phyloP scores from a whole-genome alignment of 2,113 vertebrate genomes.

The Cyphomyrus plagiostoma region DNA sequence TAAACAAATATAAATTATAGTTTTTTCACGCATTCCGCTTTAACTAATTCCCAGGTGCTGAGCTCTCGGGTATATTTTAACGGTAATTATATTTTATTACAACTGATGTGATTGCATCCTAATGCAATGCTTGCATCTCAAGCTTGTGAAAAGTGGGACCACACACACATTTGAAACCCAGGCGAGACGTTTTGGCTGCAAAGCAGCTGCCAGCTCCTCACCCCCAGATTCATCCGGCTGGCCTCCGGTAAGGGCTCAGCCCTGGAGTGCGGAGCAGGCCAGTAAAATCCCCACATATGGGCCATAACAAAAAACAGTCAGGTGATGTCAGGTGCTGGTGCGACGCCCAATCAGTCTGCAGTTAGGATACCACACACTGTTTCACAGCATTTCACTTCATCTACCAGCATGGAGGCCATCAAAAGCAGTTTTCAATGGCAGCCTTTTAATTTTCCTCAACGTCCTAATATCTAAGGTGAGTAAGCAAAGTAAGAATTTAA shows the following conservation, averaged over 20 bases:
- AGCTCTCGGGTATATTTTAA: not conserved
- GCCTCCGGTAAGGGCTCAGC: slow-evolving; percentile 31
- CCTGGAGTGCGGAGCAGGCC: slow-evolving; percentile 17
- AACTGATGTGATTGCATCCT: not conserved
- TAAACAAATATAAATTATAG: not conserved
- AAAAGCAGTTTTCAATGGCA: not conserved
- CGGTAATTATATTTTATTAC: not conserved
- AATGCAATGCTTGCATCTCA: not conserved
- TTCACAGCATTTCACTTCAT: slow-evolving; percentile 13
- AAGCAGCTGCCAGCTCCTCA: slow-evolving; percentile 13
- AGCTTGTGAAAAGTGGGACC: slow-evolving; percentile 20
- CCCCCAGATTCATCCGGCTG: slow-evolving; percentile 28
- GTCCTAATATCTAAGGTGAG: not conserved
- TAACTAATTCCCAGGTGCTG: slow-evolving; percentile 7
- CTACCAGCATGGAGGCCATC: not conserved
- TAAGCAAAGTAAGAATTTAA: too few relatives aligned
- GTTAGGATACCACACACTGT: slow-evolving; percentile 39
- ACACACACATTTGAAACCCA: slow-evolving; percentile 32
- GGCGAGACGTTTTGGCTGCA: slow-evolving; percentile 34
- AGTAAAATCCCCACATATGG: slow-evolving; percentile 42
- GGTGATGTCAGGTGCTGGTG: slow-evolving; percentile 32
- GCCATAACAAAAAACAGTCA: slow-evolving; percentile 41
- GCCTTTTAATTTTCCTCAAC: slow-evolving; percentile 28
- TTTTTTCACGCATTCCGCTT: not conserved
- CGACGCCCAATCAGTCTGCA: slow-evolving; percentile 26